Evolutionary conservation across 35 echinoderm and acorn worm species (phyloP).

Genomic region (Apostichopus parvimensis): DNA sequence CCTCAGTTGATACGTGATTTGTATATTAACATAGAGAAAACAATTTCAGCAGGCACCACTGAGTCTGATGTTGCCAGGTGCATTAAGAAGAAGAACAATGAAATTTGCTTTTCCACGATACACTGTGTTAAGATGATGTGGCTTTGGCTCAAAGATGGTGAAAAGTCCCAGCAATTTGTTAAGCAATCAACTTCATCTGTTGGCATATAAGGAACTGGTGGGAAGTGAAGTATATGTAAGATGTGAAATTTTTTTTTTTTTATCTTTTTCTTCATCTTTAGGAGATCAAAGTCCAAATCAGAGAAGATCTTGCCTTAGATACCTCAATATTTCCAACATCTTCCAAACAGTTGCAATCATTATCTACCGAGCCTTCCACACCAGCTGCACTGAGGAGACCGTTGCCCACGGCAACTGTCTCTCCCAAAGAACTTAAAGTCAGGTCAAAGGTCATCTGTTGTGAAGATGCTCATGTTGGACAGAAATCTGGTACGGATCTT

Average conservation of each 20-base stretch:
- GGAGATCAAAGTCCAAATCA: slow-evolving; percentile 79
- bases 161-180: too few relatives aligned
- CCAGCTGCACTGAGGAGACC: slow-evolving; percentile 7
- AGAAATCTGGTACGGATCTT: slow-evolving; percentile 55
- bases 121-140: too few relatives aligned
- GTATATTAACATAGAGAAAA: too few relatives aligned
- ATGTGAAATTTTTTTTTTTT: not conserved
- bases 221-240: too few relatives aligned
- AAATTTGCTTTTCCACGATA: too few relatives aligned
- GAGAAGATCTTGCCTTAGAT: slow-evolving; percentile 77
- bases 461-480: slow-evolving; percentile 50
- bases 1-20: too few relatives aligned
- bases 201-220: too few relatives aligned
- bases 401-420: not conserved
- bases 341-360: slow-evolving; percentile 33
- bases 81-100: too few relatives aligned
- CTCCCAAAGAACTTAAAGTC: slow-evolving; percentile 56
- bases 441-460: slow-evolving; percentile 64
- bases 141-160: too few relatives aligned
- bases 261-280: slow-evolving; percentile 3
- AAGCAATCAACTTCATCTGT: too few relatives aligned
- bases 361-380: slow-evolving; percentile 53
- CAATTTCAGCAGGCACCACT: too few relatives aligned
- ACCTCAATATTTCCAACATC: slow-evolving; percentile 64
- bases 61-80: too few relatives aligned